Percentiles rank a stretch among this genome's conserved stretches.
Conservation (phyloP, 2,797 vertebrate genomes). For the Sibirionetta formosa region DNA sequence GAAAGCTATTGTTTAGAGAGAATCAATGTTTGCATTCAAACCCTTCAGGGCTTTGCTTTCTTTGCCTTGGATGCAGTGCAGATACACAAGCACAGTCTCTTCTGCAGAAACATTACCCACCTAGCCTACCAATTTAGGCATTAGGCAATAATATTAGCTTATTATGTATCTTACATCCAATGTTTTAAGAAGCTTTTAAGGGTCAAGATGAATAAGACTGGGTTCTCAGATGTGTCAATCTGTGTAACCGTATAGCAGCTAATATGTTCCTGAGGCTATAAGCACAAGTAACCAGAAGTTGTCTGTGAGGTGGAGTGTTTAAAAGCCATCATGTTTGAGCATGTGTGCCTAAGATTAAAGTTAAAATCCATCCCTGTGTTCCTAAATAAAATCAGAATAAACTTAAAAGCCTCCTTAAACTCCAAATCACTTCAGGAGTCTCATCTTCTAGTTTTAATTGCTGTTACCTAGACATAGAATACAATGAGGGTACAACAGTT, state of each 20-base stretch:
- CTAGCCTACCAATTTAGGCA: not conserved
- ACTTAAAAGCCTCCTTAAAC: not conserved
- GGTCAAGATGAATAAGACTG: not conserved
- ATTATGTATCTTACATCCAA: not conserved
- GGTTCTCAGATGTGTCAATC: not conserved
- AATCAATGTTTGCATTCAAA: not conserved
- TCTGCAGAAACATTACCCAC: not conserved
- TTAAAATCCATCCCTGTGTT: not conserved
- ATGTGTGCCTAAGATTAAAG: not conserved
- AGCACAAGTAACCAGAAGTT: not conserved
- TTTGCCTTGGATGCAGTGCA: not conserved
- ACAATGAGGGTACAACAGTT: not conserved
- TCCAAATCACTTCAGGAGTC: not conserved
- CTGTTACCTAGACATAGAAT: not conserved
- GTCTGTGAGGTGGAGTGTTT: not conserved
- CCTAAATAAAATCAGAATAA: not conserved
- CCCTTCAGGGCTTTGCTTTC: fast-evolving
- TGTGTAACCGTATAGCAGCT: not conserved
- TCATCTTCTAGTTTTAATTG: not conserved
- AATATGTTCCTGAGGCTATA: not conserved
- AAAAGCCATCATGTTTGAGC: not conserved
- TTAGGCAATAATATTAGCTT: not conserved
- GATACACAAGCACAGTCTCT: not conserved
- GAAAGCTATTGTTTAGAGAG: slow-evolving; percentile 7
- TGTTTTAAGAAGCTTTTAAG: not conserved